Evolutionary conservation across 2,797 vertebrate species (phyloP), one percentile per base, ranked within the genome.

Genomic region (Phataginus tetradactyla): DNA sequence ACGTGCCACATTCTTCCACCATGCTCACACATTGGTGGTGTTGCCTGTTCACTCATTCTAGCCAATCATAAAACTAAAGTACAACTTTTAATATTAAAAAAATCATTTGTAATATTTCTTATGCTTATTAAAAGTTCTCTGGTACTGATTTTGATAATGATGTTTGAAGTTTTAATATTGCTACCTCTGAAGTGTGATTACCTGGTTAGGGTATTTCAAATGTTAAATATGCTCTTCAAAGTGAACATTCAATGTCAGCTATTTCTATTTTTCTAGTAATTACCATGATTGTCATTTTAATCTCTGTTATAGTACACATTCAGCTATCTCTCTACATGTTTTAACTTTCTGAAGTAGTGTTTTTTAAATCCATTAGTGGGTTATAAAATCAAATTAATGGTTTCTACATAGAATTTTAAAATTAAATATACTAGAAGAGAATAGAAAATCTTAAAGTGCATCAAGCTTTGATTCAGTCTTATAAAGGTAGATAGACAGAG

Each of bases 391-490:
- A 69, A 91, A 32, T 83, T 39, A 83, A 32, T 1, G 0, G 21
- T 92, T 89, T 83, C 51, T 79, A 34, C 5, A n/a, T n/a, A 80
- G 18, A 32, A 39, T 39, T 69, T 92, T 45, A 45, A 11, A 45
- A 78, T 86, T 15, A 86, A 72, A 25, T 42, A 78, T 2, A 74
- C 20, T 13, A 49, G 21, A 81, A 85, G 49, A 86, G 23, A 83
- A 86, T 21, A 78, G 25, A 90, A 92, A 79, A 37, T 66, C 51
- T 39, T 72, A 55, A 6, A 49, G 7, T 51, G 1, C 39, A 53
- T 68, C 17, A 90, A 53, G 15, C 18, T 86, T 53, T 68, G 27
- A 1, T n/a, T 85, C 37, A 51, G 18, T 51, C n/a, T 63, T 75
- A 64, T 12, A 37, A 63, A 51, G 11, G 6, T 23, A 51, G 1